A percentile compares a stretch with the other conserved stretches of the same genome.
These are phyloP conservation scores for Edolisoma coerulescens DNA, from an alignment of 2,113 vertebrate genomes.

Conservation along the genomic window DNA sequence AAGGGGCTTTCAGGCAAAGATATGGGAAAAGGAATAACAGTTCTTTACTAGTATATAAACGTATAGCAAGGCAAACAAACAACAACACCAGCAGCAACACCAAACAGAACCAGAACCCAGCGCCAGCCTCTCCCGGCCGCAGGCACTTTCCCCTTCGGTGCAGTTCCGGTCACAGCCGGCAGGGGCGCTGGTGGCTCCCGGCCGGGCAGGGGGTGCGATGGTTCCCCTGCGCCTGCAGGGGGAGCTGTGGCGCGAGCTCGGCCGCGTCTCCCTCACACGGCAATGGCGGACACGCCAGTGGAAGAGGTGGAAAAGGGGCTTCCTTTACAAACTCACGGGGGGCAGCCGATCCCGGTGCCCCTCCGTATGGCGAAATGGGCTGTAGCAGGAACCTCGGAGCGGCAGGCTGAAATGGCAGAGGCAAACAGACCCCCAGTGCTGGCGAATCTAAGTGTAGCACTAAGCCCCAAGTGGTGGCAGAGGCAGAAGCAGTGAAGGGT, in stretches of 20 bases:
- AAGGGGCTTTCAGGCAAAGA: too few species aligned
- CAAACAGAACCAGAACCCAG: neutral
- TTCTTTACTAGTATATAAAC: too few species aligned
- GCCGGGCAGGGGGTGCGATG: neutral
- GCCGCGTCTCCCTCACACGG: too few species aligned
- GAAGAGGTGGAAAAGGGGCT: neutral
- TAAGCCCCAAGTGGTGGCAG: neutral
- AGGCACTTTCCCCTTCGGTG: neutral
- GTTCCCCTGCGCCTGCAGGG: neutral
- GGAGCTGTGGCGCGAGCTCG: neutral
- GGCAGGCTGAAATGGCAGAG: too few species aligned
- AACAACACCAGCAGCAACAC: neutral
- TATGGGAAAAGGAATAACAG: neutral
- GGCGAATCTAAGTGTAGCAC: neutral
- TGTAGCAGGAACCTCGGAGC: neutral
- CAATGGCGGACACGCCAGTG: accelerated
- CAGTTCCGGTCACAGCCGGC: neutral
- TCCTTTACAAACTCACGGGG: too few species aligned
- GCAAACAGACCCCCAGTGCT: accelerated
- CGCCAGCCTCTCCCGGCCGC: accelerated
- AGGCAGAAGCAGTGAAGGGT: too few species aligned
- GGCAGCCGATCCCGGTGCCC: accelerated
- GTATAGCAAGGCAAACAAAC: neutral
- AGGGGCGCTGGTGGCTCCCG: neutral
- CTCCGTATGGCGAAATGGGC: accelerated